A percentile compares a stretch with the other conserved stretches of the same genome.
Conservation (phyloP, 2,888 invertebrate genomes). For the Pterobdella sp. region DNA sequence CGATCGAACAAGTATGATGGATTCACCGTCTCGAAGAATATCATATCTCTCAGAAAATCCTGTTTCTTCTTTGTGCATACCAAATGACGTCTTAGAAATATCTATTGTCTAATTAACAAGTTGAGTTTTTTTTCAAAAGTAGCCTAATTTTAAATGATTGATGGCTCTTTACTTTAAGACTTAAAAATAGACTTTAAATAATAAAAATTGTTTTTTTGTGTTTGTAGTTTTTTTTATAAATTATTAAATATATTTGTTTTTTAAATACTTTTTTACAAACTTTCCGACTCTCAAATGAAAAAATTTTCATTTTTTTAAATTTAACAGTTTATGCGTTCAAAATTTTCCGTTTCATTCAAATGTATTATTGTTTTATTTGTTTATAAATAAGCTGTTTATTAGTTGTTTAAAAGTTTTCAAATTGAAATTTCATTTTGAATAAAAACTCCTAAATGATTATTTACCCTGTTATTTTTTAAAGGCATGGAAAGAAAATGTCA, state of each 20-base stretch:
- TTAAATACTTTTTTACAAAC: not conserved
- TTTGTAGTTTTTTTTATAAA: no score
- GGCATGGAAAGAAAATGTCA: no score
- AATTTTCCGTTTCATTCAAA: not conserved
- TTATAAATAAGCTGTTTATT: not conserved
- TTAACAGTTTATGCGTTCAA: not conserved
- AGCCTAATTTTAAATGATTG: no score
- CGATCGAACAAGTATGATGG: not conserved
- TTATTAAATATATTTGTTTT: no score
- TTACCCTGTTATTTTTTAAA: no score
- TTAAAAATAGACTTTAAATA: not conserved
- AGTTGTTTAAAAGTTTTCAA: no score
- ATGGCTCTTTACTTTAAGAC: not conserved
- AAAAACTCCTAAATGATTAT: no score
- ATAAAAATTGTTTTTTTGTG: no score
- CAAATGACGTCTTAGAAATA: conserved; percentile 4
- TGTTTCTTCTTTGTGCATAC: not conserved
- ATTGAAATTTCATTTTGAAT: no score
- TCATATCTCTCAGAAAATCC: not conserved
- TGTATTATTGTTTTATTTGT: not conserved
- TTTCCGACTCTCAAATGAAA: not conserved
- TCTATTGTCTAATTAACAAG: not conserved
- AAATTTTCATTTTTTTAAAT: not conserved
- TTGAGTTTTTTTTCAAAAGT: not conserved
- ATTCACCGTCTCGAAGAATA: not conserved